Base-by-base conservation (phyloP, 2,888 invertebrate genomes). In the Melangyna quadrimaculata region DNA sequence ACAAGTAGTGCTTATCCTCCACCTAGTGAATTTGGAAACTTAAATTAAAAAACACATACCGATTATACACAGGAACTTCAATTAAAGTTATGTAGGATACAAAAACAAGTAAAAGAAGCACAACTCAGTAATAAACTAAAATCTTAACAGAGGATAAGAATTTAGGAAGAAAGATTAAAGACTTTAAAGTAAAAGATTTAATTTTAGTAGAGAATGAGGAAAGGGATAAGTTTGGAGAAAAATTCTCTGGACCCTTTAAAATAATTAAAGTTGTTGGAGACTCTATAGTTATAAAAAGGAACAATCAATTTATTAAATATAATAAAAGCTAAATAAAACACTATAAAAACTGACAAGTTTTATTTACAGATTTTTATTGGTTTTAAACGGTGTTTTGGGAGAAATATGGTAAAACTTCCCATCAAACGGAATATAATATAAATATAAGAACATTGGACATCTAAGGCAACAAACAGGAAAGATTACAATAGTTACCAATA, bases 1-100 rank as follows among this genome's bases (percentile, higher is more conserved):
- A 69, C 75, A 6, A 69, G 69, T 51, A 57, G 32, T 22, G 57
- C 67, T n/a, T 57, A 67, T 19, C 55, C 48, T 12, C 51, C 61
- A 61, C 24, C 24, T 9, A 73, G 63, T 22, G 73, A 63, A n/a
- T 45, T 37, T 9, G 63, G 35, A 19, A 63, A n/a, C n/a, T n/a
- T n/a, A n/a, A n/a, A n/a, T n/a, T n/a, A 72, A 72, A 73, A 35
- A 27, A 14, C 32, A 5, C 48, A 72, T 32, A 48, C 57, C 0
- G 35, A 35, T 12, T 2, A 35, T 2, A 43, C 5, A 51, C 27
- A 7, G n/a, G n/a, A 35, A 12, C 3, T 35, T 35, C 29, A 8
- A 37, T 12, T 12, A 37, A 4, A 8, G 4, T 4, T 37, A 37
- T 37, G 35, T 37, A 4, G 12, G 35, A 12, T 37, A 10, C 12